Evolutionary conservation across 2,888 invertebrate species (phyloP), one percentile per base, ranked within the genome.

Genomic region (Neoascia interrupta): DNA sequence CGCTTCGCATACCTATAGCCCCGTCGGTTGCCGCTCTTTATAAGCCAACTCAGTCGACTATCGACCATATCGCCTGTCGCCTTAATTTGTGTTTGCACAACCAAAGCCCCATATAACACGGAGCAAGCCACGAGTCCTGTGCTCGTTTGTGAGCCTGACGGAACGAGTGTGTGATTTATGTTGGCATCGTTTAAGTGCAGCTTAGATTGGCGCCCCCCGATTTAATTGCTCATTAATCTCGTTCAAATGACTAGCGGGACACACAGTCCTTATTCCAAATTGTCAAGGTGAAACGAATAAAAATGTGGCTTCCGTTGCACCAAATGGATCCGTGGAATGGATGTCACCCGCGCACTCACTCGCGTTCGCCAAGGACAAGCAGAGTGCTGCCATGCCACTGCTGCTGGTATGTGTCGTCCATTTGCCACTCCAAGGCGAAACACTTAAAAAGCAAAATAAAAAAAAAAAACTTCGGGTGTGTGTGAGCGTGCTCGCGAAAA

Each of bases 161-260:
- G 49, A 73, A 68, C 68, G 37, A 69, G 61, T 63, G 63, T 73
- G 73, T 79, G 79, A 79, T 79, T 79, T 79, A 79, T 79, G 73
- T 73, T 66, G 66, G 49, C 66, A 54, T 60, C 79, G 79, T 37
- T 73, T 73, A 73, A 61, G 72, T 79, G 79, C 73, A 79, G 66
- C 66, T 75, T 69, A 69, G 69, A 69, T 61, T 49, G 66, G 66
- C 61, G 72, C 61, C 51, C 54, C 60, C 73, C 54, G 66, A n/a
- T n/a, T n/a, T 79, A 79, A 79, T 79, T 79, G 79, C 73, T 79
- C 79, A 79, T 79, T 79, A 79, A 79, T 79, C 73, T 79, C 73
- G 61, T 79, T 68, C 73, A 79, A 68, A 73, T 79, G 79, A 68
- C 73, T 79, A 79, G 66, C 79, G 60, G 60, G n/a, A n/a, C 66